Evolutionary conservation across 1,140 invertebrate species (phyloP), one percentile per base, ranked within the genome.

Genomic region (Platyscapa corneri): DNA sequence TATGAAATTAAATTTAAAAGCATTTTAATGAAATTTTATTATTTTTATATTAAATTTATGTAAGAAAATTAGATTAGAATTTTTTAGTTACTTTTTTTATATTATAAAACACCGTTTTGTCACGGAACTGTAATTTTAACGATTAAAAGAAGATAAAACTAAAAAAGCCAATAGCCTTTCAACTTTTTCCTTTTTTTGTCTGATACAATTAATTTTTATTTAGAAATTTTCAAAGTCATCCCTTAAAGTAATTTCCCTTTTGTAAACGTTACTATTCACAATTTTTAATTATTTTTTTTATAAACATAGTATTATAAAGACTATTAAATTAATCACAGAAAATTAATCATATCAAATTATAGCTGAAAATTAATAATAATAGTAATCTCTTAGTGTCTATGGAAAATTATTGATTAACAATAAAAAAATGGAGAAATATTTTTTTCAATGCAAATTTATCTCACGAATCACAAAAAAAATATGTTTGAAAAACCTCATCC

Each of bases 391-490:
- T 23, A 70, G 14, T 27, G 23, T 27, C 20, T 27, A 14, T 20
- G 27, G 3, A 27, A 60, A 27, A 60, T 27, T 27, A 1, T 27
- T 23, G 23, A 27, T 60, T 27, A 60, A 27, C 27, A 60, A 27
- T 27, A 5, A 60, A 14, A 27, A 27, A 10, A 3, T 23, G 10
- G 56, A 60, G 1, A 60, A 60, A 60, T 27, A 27, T 27, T 60
- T 60, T 23, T 60, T 60, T 60, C 56, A 60, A 60, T 23, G 12
- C 30, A 12, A 30, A 70, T 39, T 70, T 70, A 37, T 70, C 67
- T 39, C 72, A 75, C 8, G 72, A 75, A 75, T 75, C n/a, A 46
- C 39, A 75, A 75, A 75, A 75, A 39, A 37, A 70, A 70, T 39
- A 70, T 70, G 7, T 20, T 34, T 34, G 32, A 70, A 70, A 42